A percentile compares a stretch with the other conserved stretches of the same genome.
These are phyloP conservation scores for Maccullochella peelii DNA, from an alignment of 2,113 vertebrate species.

Conservation along the genomic window DNA sequence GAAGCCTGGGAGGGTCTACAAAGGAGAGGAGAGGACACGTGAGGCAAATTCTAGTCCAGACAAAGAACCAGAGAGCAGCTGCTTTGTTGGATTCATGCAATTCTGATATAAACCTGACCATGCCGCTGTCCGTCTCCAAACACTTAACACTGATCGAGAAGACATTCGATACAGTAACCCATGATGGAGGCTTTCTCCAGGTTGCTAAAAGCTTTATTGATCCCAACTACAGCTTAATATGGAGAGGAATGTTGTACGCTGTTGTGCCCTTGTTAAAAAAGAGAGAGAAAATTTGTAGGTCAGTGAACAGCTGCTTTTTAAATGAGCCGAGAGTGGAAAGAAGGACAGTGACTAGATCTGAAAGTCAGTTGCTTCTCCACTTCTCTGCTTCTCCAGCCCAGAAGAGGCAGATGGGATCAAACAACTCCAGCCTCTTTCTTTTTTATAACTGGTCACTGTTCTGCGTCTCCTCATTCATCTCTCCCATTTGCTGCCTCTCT, in stretches of 20 bases:
- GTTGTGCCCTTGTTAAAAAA: not conserved
- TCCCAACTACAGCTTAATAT: not conserved
- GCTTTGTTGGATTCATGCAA: conserved; percentile 19
- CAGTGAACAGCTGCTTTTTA: conserved; percentile 27
- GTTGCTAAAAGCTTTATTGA: conserved; percentile 41
- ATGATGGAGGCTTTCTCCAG: not conserved
- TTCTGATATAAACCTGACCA: conserved; percentile 18
- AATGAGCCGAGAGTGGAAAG: not conserved
- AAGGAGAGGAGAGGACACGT: conserved; percentile 62
- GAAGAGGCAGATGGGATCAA: conserved; percentile 17
- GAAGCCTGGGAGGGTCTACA: conserved; percentile 37
- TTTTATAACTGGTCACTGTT: not conserved
- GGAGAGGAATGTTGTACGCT: not conserved
- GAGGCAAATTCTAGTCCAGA: conserved; percentile 59
- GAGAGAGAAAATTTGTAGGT: conserved; percentile 42
- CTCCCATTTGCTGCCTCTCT: not conserved
- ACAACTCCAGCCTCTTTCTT: not conserved
- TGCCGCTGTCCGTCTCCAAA: conserved; percentile 10
- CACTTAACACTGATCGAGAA: not conserved
- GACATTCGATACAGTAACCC: not conserved
- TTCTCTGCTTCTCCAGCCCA: conserved; percentile 48
- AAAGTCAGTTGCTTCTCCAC: conserved; percentile 22
- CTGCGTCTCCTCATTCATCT: not conserved
- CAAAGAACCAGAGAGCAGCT: conserved; percentile 59
- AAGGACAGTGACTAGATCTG: conserved; percentile 3